A percentile compares a stretch with the other conserved stretches of the same genome.
These are phyloP conservation scores for Alectura lathami DNA, from an alignment of 2,113 vertebrate genomes.

Conservation along the genomic window DNA sequence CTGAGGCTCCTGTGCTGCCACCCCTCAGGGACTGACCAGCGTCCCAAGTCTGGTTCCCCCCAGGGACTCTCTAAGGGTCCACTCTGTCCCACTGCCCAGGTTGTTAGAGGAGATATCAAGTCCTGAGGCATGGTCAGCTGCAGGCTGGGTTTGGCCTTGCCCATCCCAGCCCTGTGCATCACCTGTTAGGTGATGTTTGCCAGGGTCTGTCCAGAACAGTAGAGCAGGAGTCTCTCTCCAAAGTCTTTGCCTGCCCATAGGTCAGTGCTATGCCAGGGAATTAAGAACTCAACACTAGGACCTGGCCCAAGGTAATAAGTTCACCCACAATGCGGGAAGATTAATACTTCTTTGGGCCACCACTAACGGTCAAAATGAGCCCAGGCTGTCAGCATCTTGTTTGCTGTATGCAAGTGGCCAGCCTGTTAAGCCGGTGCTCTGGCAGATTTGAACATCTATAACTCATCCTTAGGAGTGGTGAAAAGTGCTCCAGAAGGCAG, in stretches of 20 bases:
- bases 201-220: neutral
- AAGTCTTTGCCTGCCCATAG: neutral
- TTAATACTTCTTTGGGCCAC: neutral
- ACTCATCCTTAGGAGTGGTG: neutral
- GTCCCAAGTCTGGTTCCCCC: neutral
- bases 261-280: neutral
- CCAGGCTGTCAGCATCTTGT: neutral
- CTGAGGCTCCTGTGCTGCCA: neutral
- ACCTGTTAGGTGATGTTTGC: neutral
- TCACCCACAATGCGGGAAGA: neutral
- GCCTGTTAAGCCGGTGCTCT: neutral
- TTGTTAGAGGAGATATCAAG: too few species aligned
- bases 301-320: neutral
- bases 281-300: neutral
- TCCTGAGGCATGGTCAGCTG: neutral
- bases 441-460: neutral
- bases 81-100: neutral
- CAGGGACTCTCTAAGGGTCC: neutral
- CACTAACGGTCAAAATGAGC: neutral
- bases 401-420: neutral
- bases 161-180: neutral
- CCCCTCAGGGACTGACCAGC: neutral
- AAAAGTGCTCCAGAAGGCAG: neutral
- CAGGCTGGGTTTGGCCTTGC: neutral
- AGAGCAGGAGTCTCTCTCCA: neutral